Evolutionary conservation across 1,140 invertebrate species (phyloP), one percentile per base, ranked within the genome.

Genomic region (Thaumetopoea pityocampa): DNA sequence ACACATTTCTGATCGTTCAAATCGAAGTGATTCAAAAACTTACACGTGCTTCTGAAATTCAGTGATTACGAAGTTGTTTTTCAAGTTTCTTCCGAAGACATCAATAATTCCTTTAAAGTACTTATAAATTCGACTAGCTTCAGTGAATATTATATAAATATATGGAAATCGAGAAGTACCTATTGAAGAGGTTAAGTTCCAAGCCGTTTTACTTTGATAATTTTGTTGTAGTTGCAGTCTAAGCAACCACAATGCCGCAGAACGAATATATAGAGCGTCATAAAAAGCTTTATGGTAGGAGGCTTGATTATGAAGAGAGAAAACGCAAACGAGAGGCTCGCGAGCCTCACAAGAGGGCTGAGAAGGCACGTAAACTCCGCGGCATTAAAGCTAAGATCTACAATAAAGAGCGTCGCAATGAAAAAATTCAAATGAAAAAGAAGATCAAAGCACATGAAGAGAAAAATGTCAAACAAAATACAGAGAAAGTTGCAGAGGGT

Each of bases 221-320:
- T 84, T 79, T 85, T 85, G 79, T 79, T 80, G 70, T 83, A 82
- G 73, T 83, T 79, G 77, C 68, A 73, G 71, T 60, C 56, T 67
- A 76, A 79, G 73, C 81, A 79, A 79, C 69, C 71, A 92, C 67
- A 63, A 98, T 98, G 98, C 98, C 98, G 62, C 98, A 99, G 87
- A 99, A 99, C 91, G 98, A 99, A 83, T 97, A 99, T 85, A 99
- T 99, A 85, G 98, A 99, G 64, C 90, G 98, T 32, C 96, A 98
- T 80, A 91, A 94, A 61, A 99, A 99, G 79, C 89, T 98, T 1
- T 93, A 98, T 88, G 98, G 98, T 63, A 89, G 95, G 46, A 90
- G 98, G 32, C 88, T 99, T 33, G 98, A 99, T 88, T 96, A 99
- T 91, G 95, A 99, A 86, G 98, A 99, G 79, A 89, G 94, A 41